Conservation (phyloP, 1,140 invertebrate genomes). For the Magallana angulata region DNA sequence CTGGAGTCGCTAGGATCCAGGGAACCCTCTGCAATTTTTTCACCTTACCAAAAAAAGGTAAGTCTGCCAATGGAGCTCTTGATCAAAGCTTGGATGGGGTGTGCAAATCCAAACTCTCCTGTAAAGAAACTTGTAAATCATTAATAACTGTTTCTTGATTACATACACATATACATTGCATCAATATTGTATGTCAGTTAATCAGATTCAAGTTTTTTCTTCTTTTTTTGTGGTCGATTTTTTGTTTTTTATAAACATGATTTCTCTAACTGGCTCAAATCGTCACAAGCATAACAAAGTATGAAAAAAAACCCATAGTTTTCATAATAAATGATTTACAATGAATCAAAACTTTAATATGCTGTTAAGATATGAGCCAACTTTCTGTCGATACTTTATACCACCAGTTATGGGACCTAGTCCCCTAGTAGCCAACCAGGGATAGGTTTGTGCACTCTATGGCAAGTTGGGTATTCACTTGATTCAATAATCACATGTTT, state of each 20-base stretch:
- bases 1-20: constrained; percentile 10
- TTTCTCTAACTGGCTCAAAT: background rate
- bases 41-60: constrained; percentile 37
- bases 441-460: background rate
- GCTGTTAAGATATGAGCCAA: background rate
- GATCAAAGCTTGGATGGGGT: background rate
- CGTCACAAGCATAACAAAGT: background rate
- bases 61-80: background rate
- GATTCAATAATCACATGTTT: background rate
- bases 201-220: background rate
- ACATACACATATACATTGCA: background rate
- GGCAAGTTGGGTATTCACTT: background rate
- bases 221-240: background rate
- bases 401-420: background rate
- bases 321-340: background rate
- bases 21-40: background rate
- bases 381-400: background rate
- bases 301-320: background rate
- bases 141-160: background rate
- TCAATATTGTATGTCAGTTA: too few relatives aligned
- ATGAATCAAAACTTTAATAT: constrained; percentile 12
- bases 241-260: background rate
- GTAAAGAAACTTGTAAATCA: constrained; percentile 28
- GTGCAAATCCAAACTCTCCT: constrained; percentile 26
- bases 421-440: background rate